A percentile compares a stretch with the other conserved stretches of the same genome.
Conservation (phyloP, 1,140 invertebrate species). For the Zophobas atratus region DNA sequence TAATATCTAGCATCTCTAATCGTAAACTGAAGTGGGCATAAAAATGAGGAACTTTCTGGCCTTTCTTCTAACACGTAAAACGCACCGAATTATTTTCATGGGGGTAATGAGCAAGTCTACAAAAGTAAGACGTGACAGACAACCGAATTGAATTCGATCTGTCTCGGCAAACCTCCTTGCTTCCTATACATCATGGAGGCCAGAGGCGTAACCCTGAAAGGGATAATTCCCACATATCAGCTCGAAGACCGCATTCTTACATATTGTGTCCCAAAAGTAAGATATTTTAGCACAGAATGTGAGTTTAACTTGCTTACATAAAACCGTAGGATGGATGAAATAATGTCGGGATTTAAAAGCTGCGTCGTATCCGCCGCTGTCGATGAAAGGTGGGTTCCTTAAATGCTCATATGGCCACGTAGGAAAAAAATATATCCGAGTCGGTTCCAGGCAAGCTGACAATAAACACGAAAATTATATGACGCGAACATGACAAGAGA, state of each 20-base stretch:
- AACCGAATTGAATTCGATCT: conserved; percentile 47
- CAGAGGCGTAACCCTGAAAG: neutral
- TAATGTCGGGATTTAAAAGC: no score
- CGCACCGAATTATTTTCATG: conserved; percentile 40
- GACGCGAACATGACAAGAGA: conserved; percentile 29
- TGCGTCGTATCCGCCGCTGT: neutral
- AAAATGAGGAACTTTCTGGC: conserved; percentile 37
- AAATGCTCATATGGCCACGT: neutral
- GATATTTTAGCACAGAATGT: no score
- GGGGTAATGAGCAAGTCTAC: conserved; percentile 46
- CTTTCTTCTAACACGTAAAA: conserved; percentile 46
- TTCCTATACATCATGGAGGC: neutral
- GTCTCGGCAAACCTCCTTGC: neutral
- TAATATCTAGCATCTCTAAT: conserved; percentile 44
- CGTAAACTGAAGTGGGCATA: conserved; percentile 37
- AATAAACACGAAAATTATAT: conserved; percentile 32
- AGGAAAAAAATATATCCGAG: neutral
- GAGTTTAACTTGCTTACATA: no score
- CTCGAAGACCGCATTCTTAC: no score
- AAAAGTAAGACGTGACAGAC: conserved; percentile 48
- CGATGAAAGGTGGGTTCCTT: neutral
- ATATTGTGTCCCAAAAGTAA: no score
- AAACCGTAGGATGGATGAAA: no score
- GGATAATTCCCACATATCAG: no score
- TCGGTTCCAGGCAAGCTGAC: conserved; percentile 3